Base-by-base conservation (phyloP, 2,113 vertebrate species). In the Labrus mixtus region DNA sequence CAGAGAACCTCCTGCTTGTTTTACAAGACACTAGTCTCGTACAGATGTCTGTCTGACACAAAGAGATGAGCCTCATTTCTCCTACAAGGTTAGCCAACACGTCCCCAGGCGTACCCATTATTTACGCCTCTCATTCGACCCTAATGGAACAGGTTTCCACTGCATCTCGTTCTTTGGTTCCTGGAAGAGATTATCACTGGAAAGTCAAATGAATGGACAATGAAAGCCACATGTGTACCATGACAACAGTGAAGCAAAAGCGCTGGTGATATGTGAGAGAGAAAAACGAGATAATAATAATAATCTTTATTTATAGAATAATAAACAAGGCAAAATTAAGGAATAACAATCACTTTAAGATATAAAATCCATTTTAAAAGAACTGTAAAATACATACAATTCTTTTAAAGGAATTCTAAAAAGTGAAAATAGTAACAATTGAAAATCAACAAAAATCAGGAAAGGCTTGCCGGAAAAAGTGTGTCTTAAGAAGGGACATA, bases 81-180 rank as follows among this genome's bases (percentile, higher is more conserved):
- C 46, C 69, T 53, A 74, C 43, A 57, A 64, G 54, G 37, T 87
- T 79, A 72, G 45, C 3, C 36, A 33, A 11, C 0, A 8, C 54
- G 50, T 69, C 50, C 53, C 10, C 8, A 13, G 45, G 60, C 43
- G 53, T 9, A 15, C 17, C 10, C 45, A 67, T 72, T 73, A 63
- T 80, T 77, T 58, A 79, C 54, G 11, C 22, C 29, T 13, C 63
- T 72, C 22, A 64, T 76, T 61, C 69, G 25, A 62, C 11, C 45
- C 17, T 51, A 25, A 70, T 66, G 29, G 9, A 79, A 54, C 13
- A 22, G 23, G 8, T 68, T 33, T 22, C 6, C 17, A 19, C 3
- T 50, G 12, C 41, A 65, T 77, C n/a, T 55, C 72, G 22, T 54
- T 57, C 22, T 58, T 13, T 63, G 58, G 20, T 59, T 78, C 50